Percentiles rank a stretch among this genome's conserved stretches.
phyloP scores from a whole-genome alignment of 2,888 invertebrate species.

The Xestobium rufovillosum region DNA sequence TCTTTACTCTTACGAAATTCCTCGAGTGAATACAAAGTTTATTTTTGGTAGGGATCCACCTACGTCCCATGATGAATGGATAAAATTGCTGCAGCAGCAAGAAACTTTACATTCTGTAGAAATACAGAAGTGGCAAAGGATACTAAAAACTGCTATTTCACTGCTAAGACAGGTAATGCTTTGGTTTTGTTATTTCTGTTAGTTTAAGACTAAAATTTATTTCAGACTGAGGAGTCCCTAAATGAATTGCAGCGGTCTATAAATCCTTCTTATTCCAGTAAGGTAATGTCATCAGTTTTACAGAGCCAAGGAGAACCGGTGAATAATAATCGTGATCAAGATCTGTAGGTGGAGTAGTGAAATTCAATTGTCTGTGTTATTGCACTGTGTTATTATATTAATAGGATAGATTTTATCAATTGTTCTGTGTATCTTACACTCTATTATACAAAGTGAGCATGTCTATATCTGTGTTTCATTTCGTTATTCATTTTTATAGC shows the following conservation, averaged over 20 bases:
- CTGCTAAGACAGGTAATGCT: slow-evolving; percentile 62
- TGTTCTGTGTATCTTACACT: too few species aligned
- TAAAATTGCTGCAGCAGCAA: slow-evolving; percentile 70
- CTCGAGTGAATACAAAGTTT: background rate
- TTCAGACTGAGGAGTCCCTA: slow-evolving; percentile 71
- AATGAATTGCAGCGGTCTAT: slow-evolving; percentile 61
- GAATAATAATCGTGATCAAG: slow-evolving; percentile 7
- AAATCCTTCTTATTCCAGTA: slow-evolving; percentile 48
- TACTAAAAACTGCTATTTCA: slow-evolving; percentile 62
- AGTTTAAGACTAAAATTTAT: slow-evolving; percentile 26
- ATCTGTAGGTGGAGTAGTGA: background rate
- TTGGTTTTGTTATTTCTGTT: slow-evolving; percentile 12
- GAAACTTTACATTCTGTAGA: slow-evolving; percentile 73
- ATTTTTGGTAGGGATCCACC: slow-evolving; percentile 54
- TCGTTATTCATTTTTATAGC: too few species aligned
- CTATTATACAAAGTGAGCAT: too few species aligned
- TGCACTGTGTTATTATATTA: slow-evolving; percentile 2
- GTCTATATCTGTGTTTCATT: too few species aligned
- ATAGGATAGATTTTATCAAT: slow-evolving; percentile 6
- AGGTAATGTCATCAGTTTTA: slow-evolving; percentile 47
- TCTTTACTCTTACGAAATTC: slow-evolving; percentile 6
- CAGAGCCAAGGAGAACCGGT: slow-evolving; percentile 29
- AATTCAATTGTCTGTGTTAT: background rate
- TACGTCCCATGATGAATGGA: slow-evolving; percentile 74
- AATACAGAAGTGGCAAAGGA: slow-evolving; percentile 74